These are phyloP conservation scores for Eumerus sabulonum DNA, from an alignment of 2,888 invertebrate species.

Conservation along the genomic window DNA sequence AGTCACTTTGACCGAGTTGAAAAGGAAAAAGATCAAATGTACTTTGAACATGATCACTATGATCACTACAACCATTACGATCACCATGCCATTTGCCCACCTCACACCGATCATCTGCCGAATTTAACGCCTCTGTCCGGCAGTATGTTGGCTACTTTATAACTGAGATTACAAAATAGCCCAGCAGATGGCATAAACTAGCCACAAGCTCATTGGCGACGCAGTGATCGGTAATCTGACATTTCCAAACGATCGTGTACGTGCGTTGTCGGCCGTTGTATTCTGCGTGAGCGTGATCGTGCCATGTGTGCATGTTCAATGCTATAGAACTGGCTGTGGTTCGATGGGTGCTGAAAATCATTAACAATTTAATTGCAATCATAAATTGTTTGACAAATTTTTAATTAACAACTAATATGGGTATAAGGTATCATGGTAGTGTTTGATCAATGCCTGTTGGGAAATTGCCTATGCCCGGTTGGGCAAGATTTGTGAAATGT, in stretches of 20 bases:
- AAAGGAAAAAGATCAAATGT: too few relatives aligned
- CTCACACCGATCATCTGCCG: too few relatives aligned
- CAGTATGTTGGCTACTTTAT: neutral
- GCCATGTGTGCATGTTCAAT: slow-evolving; percentile 1
- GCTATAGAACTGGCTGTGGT: neutral
- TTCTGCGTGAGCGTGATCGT: too few relatives aligned
- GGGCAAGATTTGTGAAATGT: too few relatives aligned
- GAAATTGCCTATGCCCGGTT: slow-evolving; percentile 5
- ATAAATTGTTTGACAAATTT: slow-evolving; percentile 61
- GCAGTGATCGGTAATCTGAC: slow-evolving; percentile 38
- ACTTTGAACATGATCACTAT: slow-evolving; percentile 29
- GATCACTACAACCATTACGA: slow-evolving; percentile 21
- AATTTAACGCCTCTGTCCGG: neutral
- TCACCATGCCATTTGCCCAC: slow-evolving; percentile 6
- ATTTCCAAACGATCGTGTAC: slow-evolving; percentile 31
- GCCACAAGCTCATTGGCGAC: slow-evolving; percentile 26
- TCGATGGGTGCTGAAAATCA: slow-evolving; percentile 31
- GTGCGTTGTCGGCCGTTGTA: neutral
- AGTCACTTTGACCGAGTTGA: slow-evolving; percentile 7
- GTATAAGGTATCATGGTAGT: slow-evolving; percentile 21
- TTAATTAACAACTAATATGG: slow-evolving; percentile 53
- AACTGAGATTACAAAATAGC: neutral
- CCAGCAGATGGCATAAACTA: neutral
- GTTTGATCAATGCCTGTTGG: neutral
- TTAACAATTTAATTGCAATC: slow-evolving; percentile 48